Evolutionary conservation across 1,140 invertebrate species (phyloP).

Genomic region (Brachionus angularis): DNA sequence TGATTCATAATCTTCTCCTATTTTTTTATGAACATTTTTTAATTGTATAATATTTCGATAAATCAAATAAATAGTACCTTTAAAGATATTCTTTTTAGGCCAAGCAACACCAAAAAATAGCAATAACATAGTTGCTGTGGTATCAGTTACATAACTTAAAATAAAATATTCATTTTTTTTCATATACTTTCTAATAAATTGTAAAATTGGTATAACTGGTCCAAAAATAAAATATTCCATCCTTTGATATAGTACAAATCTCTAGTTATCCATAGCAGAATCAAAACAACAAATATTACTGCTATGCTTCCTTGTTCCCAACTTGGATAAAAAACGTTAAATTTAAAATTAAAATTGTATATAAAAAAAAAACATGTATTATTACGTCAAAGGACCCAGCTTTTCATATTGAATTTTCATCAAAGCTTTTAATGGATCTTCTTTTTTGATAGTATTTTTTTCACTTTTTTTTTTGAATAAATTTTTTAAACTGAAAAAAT

Average conservation of each 20-base stretch:
- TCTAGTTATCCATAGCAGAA: conserved; percentile 80
- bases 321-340: conserved; percentile 49
- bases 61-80: too few species aligned
- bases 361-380: conserved; percentile 16
- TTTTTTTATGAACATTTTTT: too few species aligned
- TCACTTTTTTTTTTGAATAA: background rate
- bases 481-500: conserved; percentile 46
- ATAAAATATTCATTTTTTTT: too few species aligned
- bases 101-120: background rate
- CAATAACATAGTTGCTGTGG: background rate
- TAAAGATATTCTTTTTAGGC: background rate
- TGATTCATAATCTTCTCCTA: background rate
- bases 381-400: conserved; percentile 71
- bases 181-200: too few species aligned
- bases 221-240: too few species aligned
- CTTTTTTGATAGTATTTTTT: background rate
- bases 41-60: too few species aligned
- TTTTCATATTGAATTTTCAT: conserved; percentile 64
- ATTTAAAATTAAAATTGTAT: conserved; percentile 22
- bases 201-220: too few species aligned
- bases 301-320: conserved; percentile 73
- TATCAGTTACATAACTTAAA: background rate
- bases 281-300: conserved; percentile 70
- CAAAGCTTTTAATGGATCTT: conserved; percentile 45
- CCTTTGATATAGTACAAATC: conserved; percentile 75